These are phyloP conservation scores for Osmerus eperlanus DNA, from an alignment of 2,113 vertebrate genomes.

Conservation along the genomic window DNA sequence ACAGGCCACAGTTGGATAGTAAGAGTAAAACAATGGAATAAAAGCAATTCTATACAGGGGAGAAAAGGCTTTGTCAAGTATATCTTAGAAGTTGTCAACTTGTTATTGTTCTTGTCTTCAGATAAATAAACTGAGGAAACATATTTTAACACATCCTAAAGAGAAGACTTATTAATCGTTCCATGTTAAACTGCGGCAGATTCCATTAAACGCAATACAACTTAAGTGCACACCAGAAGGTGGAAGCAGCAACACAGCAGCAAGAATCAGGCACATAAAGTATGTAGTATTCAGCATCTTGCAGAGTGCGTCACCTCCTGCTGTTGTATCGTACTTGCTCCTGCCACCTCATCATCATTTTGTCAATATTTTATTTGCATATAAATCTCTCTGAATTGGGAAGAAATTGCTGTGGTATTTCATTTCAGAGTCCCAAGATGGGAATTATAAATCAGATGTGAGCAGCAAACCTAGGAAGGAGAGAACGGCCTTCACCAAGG, in stretches of 20 bases:
- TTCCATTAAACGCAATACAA: constrained; percentile 53
- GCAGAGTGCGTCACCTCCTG: constrained; percentile 4
- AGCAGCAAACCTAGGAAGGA: constrained; percentile 98
- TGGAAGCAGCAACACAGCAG: constrained; percentile 48
- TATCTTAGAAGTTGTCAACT: constrained; percentile 28
- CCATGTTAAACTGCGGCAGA: constrained; percentile 47
- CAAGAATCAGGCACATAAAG: constrained; percentile 34
- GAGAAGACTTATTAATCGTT: constrained; percentile 38
- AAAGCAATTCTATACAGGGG: constrained; percentile 1
- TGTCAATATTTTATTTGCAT: constrained; percentile 45
- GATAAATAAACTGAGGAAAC: constrained; percentile 48
- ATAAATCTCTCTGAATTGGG: constrained; percentile 49
- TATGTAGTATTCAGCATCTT: constrained; percentile 21
- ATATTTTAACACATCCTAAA: constrained; percentile 43
- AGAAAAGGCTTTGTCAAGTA: constrained; percentile 11
- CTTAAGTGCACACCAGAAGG: constrained; percentile 58
- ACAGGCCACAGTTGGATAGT: neutral
- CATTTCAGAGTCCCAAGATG: constrained; percentile 91
- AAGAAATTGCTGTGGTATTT: constrained; percentile 53
- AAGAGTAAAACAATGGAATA: neutral
- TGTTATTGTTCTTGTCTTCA: constrained; percentile 28
- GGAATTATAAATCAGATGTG: constrained; percentile 94
- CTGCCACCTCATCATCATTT: constrained; percentile 51
- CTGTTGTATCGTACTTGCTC: constrained; percentile 39
- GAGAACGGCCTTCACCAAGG: constrained; percentile 98